Conservation (phyloP, 2,888 invertebrate species). For the Hemicrepidius hirtus region DNA sequence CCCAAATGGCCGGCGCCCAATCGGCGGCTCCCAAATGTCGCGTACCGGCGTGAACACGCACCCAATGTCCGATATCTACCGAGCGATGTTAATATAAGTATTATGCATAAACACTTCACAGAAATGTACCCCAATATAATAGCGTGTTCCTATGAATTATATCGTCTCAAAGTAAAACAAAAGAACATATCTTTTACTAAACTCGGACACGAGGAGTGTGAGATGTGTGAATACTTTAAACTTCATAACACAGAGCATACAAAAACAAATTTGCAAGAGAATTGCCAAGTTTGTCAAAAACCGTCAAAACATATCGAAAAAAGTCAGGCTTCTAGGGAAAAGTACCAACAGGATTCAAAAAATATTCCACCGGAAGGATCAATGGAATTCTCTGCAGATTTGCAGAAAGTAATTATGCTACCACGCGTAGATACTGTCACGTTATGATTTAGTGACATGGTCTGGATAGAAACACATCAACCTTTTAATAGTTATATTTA, state of each 20-base stretch:
- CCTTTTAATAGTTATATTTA: no score
- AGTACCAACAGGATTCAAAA: background rate
- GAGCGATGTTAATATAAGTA: background rate
- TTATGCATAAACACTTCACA: background rate
- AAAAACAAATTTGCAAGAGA: background rate
- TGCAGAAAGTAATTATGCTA: slow-evolving; percentile 6
- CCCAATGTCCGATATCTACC: slow-evolving; percentile 1
- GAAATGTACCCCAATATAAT: no score
- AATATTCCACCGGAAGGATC: background rate
- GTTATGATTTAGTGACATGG: no score
- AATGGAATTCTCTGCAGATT: background rate
- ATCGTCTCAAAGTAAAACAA: background rate
- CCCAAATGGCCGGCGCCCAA: no score
- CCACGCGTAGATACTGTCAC: slow-evolving; percentile 3
- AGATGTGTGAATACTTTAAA: slow-evolving; percentile 1
- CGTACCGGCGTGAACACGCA: slow-evolving; percentile 11
- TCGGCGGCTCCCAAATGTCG: no score
- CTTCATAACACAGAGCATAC: background rate
- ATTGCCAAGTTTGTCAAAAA: slow-evolving; percentile 5
- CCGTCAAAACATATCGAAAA: background rate
- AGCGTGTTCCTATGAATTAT: background rate
- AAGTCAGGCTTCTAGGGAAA: background rate
- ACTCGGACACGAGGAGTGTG: no score
- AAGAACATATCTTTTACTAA: slow-evolving; percentile 5
- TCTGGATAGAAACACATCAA: no score